Conservation (phyloP, 2,888 invertebrate species). For the Colostygia pectinataria region DNA sequence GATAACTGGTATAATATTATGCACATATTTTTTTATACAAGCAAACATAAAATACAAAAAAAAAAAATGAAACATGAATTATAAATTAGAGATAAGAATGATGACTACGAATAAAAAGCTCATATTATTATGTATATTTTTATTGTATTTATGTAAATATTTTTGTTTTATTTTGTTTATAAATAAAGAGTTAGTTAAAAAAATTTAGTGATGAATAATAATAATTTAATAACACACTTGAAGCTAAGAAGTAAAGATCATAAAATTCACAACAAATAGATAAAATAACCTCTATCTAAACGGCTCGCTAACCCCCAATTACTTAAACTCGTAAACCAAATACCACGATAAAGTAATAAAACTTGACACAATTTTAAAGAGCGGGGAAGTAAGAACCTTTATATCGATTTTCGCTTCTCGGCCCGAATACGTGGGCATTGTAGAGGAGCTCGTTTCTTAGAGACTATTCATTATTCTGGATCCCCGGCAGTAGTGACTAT, state of each 20-base stretch:
- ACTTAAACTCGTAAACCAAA: slow-evolving; percentile 21
- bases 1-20: too few species aligned
- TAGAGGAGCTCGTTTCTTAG: slow-evolving; percentile 26
- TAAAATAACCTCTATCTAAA: slow-evolving; percentile 11
- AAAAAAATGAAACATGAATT: too few species aligned
- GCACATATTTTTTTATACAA: too few species aligned
- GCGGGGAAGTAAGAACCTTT: slow-evolving; percentile 48
- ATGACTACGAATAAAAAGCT: too few species aligned
- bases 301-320: slow-evolving; percentile 20
- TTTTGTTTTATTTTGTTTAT: too few species aligned
- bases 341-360: slow-evolving; percentile 47
- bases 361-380: slow-evolving; percentile 68
- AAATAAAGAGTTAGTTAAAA: too few species aligned
- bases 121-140: too few species aligned
- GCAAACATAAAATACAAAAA: too few species aligned
- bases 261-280: not conserved
- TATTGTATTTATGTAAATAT: too few species aligned
- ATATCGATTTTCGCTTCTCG: slow-evolving; percentile 64
- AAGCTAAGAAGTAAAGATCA: not conserved
- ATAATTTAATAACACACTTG: too few species aligned
- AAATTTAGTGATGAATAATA: too few species aligned
- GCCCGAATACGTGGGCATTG: slow-evolving; percentile 58
- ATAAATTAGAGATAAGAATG: too few species aligned
- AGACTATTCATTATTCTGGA: slow-evolving; percentile 7
- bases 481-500: not conserved